These are phyloP conservation scores for Melanostoma mellinum DNA, from an alignment of 2,888 invertebrate species.

Conservation along the genomic window DNA sequence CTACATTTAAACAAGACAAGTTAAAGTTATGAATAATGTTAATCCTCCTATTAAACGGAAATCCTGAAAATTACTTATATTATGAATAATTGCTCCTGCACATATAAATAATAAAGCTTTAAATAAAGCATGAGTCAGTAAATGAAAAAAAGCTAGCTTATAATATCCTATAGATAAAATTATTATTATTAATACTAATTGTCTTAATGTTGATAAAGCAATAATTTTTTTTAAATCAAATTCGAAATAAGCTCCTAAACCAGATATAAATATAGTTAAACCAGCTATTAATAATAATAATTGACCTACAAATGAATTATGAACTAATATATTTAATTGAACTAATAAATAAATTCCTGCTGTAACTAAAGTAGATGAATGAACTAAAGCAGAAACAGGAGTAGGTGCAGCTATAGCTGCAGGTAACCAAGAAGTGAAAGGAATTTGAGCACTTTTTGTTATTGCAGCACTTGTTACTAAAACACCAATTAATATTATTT, in stretches of 20 bases:
- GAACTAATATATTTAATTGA: constrained; percentile 85
- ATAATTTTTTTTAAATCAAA: constrained; percentile 85
- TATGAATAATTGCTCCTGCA: constrained; percentile 87
- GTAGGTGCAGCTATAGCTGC: too few relatives aligned
- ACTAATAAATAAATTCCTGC: constrained; percentile 81
- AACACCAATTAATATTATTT: constrained; percentile 81
- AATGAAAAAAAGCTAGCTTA: constrained; percentile 85
- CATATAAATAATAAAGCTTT: constrained; percentile 88
- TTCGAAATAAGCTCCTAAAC: constrained; percentile 85
- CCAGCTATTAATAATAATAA: constrained; percentile 83
- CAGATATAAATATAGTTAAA: constrained; percentile 85
- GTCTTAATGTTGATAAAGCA: constrained; percentile 87
- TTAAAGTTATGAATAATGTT: constrained; percentile 63
- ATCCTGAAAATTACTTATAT: constrained; percentile 86
- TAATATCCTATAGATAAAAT: constrained; percentile 82
- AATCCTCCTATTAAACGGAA: constrained; percentile 84
- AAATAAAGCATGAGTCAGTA: constrained; percentile 89
- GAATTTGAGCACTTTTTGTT: constrained; percentile 89
- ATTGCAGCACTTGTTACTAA: constrained; percentile 84
- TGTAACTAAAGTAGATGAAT: too few relatives aligned
- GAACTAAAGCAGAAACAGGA: too few relatives aligned
- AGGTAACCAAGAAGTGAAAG: too few relatives aligned
- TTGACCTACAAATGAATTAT: constrained; percentile 81
- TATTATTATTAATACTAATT: constrained; percentile 88
- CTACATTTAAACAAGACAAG: too few relatives aligned